Evolutionary conservation across 2,888 invertebrate genomes (phyloP), one percentile per base, ranked within the genome.

Genomic region (Trimorus sp.): DNA sequence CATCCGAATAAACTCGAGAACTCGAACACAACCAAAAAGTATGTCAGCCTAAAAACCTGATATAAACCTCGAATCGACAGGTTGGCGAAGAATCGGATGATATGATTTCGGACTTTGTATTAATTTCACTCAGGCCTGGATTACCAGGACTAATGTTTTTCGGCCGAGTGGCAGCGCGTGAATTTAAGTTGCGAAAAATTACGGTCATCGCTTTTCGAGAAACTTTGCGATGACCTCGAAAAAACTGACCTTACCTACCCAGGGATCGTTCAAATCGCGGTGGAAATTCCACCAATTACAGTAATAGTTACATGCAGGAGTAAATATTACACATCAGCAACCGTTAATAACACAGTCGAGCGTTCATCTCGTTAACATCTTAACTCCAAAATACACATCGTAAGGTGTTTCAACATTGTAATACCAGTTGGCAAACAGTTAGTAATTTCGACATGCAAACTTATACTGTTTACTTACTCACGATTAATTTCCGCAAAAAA

Each of bases 361-460:
- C 66, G 16, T 49, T 53, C 65, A 71, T 80, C 75, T 80, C 48
- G 80, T 76, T 76, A 76, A 81, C 80, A 68, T 81, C 76, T 76
- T 80, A 80, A 76, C 71, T 76, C 68, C 49, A 75, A 70, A 75
- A 70, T 70, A 59, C 26, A 74, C 54, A 75, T 69, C 40, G 48
- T 40, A 73, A 78, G 78, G 68, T 79, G 74, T 79, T 74, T 79
- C 69, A 74, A 74, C 74, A 63, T 69, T 74, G 69, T 71, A 70
- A 63, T 63, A 26, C 62, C 42, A 56, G 66, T 60, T 59, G 60
- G 63, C 54, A 14, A 51, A 40, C 5, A 48, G 48, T 54, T 58
- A 58, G 56, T 15, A 51, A 62, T 74, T 74, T 74, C 56, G 58
- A 79, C 73, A 51, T 26, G 51, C n/a, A 26, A n/a, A 65, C 9